Base-by-base conservation (phyloP, 1,140 invertebrate species). In the Melitaea cinxia region DNA sequence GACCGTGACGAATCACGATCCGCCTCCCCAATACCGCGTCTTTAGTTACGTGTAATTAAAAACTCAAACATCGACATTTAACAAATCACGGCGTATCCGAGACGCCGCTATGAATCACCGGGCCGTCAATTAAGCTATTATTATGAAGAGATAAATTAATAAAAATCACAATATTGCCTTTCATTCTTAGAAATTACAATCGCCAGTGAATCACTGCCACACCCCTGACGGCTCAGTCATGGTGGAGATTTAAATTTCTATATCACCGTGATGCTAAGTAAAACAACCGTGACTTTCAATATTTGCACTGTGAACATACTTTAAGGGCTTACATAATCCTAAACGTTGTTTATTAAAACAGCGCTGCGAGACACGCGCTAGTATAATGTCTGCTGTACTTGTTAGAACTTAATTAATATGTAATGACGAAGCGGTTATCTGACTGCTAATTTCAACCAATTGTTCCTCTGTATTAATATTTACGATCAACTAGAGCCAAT, bases 31-130 rank as follows among this genome's bases (percentile, higher is more conserved):
- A 86, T 82, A 80, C 78, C 75, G 70, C 53, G 66, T 78, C 76
- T 87, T 88, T 85, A 83, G 84, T 83, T 84, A 80, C 75, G 81
- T 86, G 65, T 86, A 90, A 90, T 88, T 88, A 88, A 88, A 90
- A 88, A 83, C 81, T 90, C 81, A 86, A 88, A 85, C 76, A 85
- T 80, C 78, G 83, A 85, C 82, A 78, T 78, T 73, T 77, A 83
- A 86, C 83, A 86, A 85, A 85, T 82, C 74, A 80, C 63, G 68
- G 68, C 63, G 62, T 71, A 72, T 68, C 70, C 69, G 68, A 69
- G 68, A 65, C 67, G 73, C 68, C 53, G 70, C 72, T 73, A 83
- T 85, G 83, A 89, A 80, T 84, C 85, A 84, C 68, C 57, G 26
- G 55, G 64, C 65, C 75, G 76, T 86, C 85, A 87, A 89, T 87